Evolutionary conservation across 2,888 invertebrate species (phyloP), one percentile per base, ranked within the genome.

Genomic region (Oligia strigilis): DNA sequence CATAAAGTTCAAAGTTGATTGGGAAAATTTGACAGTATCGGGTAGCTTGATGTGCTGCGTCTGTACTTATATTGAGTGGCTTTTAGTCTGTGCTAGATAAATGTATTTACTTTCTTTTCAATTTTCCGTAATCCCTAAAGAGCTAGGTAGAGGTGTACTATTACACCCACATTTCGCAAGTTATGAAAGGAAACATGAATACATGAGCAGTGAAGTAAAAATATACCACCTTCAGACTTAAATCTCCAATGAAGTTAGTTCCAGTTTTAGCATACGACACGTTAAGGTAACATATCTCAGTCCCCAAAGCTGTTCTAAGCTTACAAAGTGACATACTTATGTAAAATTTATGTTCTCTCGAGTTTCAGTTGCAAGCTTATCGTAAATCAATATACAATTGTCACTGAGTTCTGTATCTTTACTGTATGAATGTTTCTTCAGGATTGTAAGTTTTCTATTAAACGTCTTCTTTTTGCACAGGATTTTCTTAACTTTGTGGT

Each of bases 241-340:
- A 74, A 73, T 72, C 29, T 55, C 14, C 49, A 55, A 40, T 40
- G n/a, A 82, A 74, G 66, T 69, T 67, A 62, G 72, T 67, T 55
- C 40, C 29, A 64, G 19, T n/a, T 67, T 78, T 75, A 76, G 72
- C 74, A 78, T 84, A 87, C 67, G 64, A 83, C 43, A 81, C 64
- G 40, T 71, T 65, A 75, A 67, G 65, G 70, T 40, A 70, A 70
- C 64, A 62, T 83, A 77, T 76, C 46, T 67, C 43, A 4, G 49
- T 78, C 19, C 66, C 58, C 43, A 77, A 67, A 84, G 77, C 81
- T 70, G 43, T 66, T 60, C 62, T 62, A 67, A 83, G 77, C 86
- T 78, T 66, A 81, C 82, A 78, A 67, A 81, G 58, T 74, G 60
- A 82, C 62, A 85, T 72, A 75, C 80, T 79, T 82, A 84, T 84